Base-by-base conservation (phyloP, 2,888 invertebrate genomes). In the Chalcosyrphus nemorum region DNA sequence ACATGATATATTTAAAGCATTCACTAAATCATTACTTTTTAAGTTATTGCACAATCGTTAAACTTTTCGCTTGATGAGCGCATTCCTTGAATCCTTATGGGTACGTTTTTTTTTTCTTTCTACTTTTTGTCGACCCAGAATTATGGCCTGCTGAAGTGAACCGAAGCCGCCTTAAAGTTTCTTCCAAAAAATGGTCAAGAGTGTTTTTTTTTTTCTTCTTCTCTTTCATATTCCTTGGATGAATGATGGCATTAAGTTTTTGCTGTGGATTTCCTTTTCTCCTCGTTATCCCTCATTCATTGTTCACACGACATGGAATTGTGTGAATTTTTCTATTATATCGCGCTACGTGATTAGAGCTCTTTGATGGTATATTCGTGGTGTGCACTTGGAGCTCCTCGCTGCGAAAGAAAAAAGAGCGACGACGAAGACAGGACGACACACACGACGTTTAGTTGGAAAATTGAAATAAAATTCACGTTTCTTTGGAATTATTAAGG, bases 391-490 rank as follows among this genome's bases (percentile, higher is more conserved):
- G 32, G 7, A 32, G 7, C 11, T 57, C 9, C 11, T 11, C 11
- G 0, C 4, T 35, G 32, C 17, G 17, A 29, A 6, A 13, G 57
- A 4, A 27, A 21, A 29, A 2, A 9, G 6, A 66, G 1, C 11
- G 29, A 27, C n/a, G n/a, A n/a, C n/a, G n/a, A n/a, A n/a, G n/a
- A n/a, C 6, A 21, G 27, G 27, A 57, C 27, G 4, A 38, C 27
- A 38, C 6, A 29, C 1, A 32, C 6, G 15, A 17, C 15, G 38
- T 15, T 24, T 24, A 2, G 11, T 45, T 63, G 56, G 45, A 70
- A 76, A 56, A 78, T 84, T 84, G 74, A 84, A 75, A 84, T 84
- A 65, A 65, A 57, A 80, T 80, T 56, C 84, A 84, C 84, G 84
- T 80, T 84, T 27, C 45, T 17, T 45, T 52, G 68, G 78, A 78